phyloP scores from a whole-genome alignment of 2,797 vertebrate genomes.

The Furcifer pardalis region DNA sequence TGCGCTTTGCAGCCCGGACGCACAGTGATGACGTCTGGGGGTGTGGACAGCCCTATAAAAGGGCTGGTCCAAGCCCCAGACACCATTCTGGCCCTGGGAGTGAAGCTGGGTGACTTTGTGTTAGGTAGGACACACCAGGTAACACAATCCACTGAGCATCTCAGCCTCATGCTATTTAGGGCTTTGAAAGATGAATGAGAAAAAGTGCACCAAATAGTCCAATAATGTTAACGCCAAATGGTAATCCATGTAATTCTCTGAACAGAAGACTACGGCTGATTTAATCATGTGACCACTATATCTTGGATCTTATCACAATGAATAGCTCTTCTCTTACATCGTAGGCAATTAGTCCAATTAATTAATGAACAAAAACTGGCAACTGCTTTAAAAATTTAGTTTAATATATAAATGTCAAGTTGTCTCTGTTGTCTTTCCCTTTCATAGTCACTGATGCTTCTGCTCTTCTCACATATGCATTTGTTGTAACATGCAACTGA shows the following conservation, averaged over 20 bases:
- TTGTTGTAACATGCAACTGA: background rate
- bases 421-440: background rate
- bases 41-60: too few relatives aligned
- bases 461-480: background rate
- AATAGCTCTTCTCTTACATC: background rate
- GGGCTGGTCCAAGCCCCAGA: too few relatives aligned
- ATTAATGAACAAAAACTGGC: background rate
- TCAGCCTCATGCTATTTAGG: background rate
- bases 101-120: too few relatives aligned
- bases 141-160: background rate
- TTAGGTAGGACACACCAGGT: too few relatives aligned
- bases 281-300: background rate
- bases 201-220: background rate
- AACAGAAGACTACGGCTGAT: background rate
- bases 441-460: background rate
- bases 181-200: background rate
- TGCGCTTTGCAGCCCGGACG: too few relatives aligned
- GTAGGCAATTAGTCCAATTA: background rate
- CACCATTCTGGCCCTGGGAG: too few relatives aligned
- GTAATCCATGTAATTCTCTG: background rate
- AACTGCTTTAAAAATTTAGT: too few relatives aligned
- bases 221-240: background rate
- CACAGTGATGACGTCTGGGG: too few relatives aligned
- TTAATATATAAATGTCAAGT: background rate
- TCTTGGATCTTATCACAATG: background rate